These are phyloP conservation scores for Rhodinocichla rosea DNA, from an alignment of 2,113 vertebrate species.

Conservation along the genomic window DNA sequence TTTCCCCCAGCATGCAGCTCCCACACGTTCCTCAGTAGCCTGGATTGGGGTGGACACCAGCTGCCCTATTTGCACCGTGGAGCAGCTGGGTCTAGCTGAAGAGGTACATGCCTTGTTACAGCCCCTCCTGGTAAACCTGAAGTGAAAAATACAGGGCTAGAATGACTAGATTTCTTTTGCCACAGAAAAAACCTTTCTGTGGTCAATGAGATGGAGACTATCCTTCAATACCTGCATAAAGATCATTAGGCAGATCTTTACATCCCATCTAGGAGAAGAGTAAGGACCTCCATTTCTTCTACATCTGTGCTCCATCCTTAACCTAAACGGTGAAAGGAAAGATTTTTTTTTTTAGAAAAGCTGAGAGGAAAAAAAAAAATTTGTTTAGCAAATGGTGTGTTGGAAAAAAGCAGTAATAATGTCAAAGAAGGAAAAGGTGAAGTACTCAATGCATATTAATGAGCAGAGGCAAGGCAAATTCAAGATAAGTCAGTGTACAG, in stretches of 20 bases:
- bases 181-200: neutral
- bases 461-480: neutral
- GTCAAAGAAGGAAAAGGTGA: neutral
- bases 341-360: neutral
- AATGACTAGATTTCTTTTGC: neutral
- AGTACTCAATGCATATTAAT: neutral
- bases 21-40: fast-evolving
- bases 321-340: neutral
- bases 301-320: neutral
- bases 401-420: neutral
- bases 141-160: neutral
- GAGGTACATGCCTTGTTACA: neutral
- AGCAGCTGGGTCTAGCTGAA: neutral
- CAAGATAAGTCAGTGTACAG: conserved; percentile 1
- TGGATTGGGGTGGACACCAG: neutral
- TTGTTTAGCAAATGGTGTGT: neutral
- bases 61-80: fast-evolving
- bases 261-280: neutral
- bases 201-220: fast-evolving
- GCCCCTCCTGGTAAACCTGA: neutral
- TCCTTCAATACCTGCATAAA: neutral
- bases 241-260: neutral
- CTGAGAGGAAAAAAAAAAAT: neutral
- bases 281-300: neutral
- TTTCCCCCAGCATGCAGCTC: fast-evolving